A percentile compares a stretch with the other conserved stretches of the same genome.
Evolutionary conservation across 2,797 vertebrate species (phyloP).

Genomic region (Lacerta agilis): DNA sequence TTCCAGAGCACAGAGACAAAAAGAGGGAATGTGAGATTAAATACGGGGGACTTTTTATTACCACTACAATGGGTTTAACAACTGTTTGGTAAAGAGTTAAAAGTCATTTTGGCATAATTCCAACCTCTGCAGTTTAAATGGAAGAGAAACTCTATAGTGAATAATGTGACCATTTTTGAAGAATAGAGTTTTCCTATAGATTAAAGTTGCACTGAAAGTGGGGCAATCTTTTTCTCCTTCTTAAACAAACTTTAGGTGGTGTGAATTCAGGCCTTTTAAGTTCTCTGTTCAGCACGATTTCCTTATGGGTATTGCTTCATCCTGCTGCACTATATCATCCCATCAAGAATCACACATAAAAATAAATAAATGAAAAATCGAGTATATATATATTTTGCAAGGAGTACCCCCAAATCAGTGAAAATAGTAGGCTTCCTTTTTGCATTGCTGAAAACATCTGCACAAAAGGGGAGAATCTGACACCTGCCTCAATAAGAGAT

Average conservation of each 20-base stretch:
- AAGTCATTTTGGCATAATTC: neutral
- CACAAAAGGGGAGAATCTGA: no score
- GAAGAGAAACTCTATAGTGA: neutral
- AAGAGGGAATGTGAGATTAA: neutral
- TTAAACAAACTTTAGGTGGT: no score
- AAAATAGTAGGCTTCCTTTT: no score
- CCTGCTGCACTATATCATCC: neutral
- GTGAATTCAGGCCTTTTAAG: no score
- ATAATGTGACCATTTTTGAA: neutral
- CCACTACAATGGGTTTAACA: neutral
- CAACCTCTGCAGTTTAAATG: neutral
- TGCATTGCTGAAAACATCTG: no score
- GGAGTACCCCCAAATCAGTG: no score
- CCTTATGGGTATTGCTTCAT: neutral
- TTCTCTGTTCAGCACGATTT: no score
- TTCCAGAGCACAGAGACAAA: neutral
- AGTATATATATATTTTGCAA: no score
- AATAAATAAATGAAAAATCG: no score
- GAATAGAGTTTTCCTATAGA: neutral
- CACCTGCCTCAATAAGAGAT: no score
- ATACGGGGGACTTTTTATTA: neutral
- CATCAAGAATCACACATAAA: neutral
- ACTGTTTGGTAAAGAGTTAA: neutral
- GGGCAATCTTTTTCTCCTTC: neutral
- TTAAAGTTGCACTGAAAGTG: neutral